phyloP scores from a whole-genome alignment of 2,888 invertebrate genomes.

The Agrochola litura region DNA sequence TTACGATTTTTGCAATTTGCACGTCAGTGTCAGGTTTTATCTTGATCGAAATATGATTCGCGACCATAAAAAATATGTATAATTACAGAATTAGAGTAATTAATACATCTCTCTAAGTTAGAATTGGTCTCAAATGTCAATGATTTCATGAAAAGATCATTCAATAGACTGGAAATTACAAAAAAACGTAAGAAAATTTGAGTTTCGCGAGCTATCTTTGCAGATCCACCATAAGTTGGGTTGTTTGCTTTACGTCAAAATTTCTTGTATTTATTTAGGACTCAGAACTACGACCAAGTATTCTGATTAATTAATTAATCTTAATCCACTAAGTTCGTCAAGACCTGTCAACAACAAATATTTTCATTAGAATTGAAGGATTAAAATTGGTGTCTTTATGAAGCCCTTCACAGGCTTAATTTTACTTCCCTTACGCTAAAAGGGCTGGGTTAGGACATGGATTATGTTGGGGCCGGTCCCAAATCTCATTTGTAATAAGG shows the following conservation, averaged over 20 bases:
- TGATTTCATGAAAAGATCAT: too few relatives aligned
- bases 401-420: conserved; percentile 59
- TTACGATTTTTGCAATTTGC: too few relatives aligned
- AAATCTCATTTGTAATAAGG: conserved; percentile 69
- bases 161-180: too few relatives aligned
- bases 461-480: conserved; percentile 63
- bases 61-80: too few relatives aligned
- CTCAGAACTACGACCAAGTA: conserved; percentile 1
- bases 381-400: conserved; percentile 64
- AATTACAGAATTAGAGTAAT: too few relatives aligned
- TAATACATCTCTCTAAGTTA: too few relatives aligned
- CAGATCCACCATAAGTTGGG: not conserved
- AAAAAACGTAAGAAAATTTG: too few relatives aligned
- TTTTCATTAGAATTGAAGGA: conserved; percentile 57
- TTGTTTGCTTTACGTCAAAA: conserved; percentile 20
- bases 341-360: conserved; percentile 48
- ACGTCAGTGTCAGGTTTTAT: too few relatives aligned
- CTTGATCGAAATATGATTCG: too few relatives aligned
- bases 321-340: conserved; percentile 31
- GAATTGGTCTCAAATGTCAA: too few relatives aligned
- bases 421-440: conserved; percentile 61
- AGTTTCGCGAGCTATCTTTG: too few relatives aligned
- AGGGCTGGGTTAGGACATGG: conserved; percentile 58
- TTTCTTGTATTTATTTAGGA: conserved; percentile 37
- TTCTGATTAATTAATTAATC: conserved; percentile 36